phyloP scores from a whole-genome alignment of 2,797 vertebrate species.

The Melanotaenia maccullochi region DNA sequence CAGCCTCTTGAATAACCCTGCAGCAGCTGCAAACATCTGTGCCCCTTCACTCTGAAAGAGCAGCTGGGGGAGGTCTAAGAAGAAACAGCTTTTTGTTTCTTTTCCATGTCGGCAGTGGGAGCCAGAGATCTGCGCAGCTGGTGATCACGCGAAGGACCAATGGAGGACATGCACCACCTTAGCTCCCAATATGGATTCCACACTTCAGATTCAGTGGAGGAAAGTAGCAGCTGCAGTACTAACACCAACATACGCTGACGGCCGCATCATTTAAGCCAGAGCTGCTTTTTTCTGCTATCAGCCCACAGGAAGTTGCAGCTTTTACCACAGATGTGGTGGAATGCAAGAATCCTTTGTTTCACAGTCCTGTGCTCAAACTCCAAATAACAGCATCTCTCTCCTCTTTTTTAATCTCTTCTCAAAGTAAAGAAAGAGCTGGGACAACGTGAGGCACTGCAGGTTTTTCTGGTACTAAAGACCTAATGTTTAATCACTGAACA shows the following conservation, averaged over 20 bases:
- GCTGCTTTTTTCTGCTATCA: constrained; percentile 29
- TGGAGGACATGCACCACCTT: constrained; percentile 4
- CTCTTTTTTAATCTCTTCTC: constrained; percentile 68
- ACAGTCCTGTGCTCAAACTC: constrained; percentile 70
- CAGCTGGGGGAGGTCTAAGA: constrained; percentile 3
- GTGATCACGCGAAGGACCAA: constrained; percentile 5
- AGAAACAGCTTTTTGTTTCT: constrained; percentile 8
- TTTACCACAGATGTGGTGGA: constrained; percentile 70
- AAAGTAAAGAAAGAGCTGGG: constrained; percentile 40
- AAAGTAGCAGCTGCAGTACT: constrained; percentile 16
- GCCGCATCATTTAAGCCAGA: constrained; percentile 17
- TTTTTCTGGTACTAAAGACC: constrained; percentile 87
- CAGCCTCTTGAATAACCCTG: constrained; percentile 20
- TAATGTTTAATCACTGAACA: constrained; percentile 36
- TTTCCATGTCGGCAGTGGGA: constrained; percentile 27
- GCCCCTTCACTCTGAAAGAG: constrained; percentile 13
- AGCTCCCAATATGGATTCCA: constrained; percentile 23
- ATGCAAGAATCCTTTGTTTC: constrained; percentile 71
- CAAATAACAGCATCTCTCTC: constrained; percentile 51
- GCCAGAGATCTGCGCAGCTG: constrained; percentile 5
- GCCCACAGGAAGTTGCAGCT: constrained; percentile 28
- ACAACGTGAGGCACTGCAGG: constrained; percentile 77
- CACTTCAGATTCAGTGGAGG: constrained; percentile 1
- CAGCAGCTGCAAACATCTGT: constrained; percentile 20
- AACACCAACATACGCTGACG: constrained; percentile 15